Base-by-base conservation (phyloP, 2,113 vertebrate species). In the Gallinago paraguaiae region DNA sequence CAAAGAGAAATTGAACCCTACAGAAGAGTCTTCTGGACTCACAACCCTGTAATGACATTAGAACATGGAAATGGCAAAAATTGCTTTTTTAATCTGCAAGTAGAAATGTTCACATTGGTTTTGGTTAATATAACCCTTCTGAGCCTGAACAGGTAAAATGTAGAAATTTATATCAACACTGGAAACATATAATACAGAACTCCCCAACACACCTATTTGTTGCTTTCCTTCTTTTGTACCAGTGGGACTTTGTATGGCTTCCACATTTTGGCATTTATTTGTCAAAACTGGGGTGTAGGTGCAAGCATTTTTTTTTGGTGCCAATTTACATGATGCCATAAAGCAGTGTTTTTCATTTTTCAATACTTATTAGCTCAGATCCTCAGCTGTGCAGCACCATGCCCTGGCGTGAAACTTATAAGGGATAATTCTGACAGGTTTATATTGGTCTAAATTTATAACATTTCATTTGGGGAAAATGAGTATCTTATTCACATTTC, bases 301-400 rank as follows among this genome's bases (percentile, higher is more conserved):
- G 75, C 65, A 93, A 96, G n/a, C 59, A 54, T 79, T 70, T 92
- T 64, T 83, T 82, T 76, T 64, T 20, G 1, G 45, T 96, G 95
- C 91, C 90, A 95, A 82, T 97, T 97, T 97, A 95, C 67, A 27
- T 94, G 94, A 97, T 97, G 93, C 96, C 90, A 92, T 97, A 97
- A 98, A 96, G 76, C 81, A 97, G 84, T 1, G 0, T 95, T 97
- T 97, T 97, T 90, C 46, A 82, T 97, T 98, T 98, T 98, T 97
- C 96, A 97, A 46, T 93, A 91, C 71, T 97, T 97, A 93, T 86
- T 98, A 98, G 95, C 92, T 98, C 97, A 96, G 94, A 92, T 98
- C 68, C 85, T 97, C 96, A 97, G 96, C 97, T 97, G 95, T 84
- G 92, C 19, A 92, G 90, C 92, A 96, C 97, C 97, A 97, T 94